These are phyloP conservation scores for Stegodyphus dumicola DNA, from an alignment of 1,140 invertebrate species.

Conservation along the genomic window DNA sequence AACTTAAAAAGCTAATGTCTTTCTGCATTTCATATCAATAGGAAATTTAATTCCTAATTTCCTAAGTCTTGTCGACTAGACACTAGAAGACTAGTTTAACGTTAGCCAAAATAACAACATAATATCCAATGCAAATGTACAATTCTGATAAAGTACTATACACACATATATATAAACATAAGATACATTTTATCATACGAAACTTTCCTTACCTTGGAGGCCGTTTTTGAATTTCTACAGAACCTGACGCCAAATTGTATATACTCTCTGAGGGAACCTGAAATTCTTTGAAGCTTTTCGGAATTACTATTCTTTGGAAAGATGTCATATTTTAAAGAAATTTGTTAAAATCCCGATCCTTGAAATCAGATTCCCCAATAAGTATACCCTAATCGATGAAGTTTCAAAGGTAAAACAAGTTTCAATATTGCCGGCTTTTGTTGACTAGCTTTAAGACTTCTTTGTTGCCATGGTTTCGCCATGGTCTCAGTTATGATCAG, in stretches of 20 bases:
- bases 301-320: constrained; percentile 13
- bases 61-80: too few relatives aligned
- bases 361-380: background rate
- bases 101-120: too few relatives aligned
- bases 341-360: background rate
- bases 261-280: constrained; percentile 40
- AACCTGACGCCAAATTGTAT: constrained; percentile 24
- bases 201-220: background rate
- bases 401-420: background rate
- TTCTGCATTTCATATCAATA: too few relatives aligned
- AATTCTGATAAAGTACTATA: too few relatives aligned
- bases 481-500: too few relatives aligned
- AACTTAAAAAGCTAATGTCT: too few relatives aligned
- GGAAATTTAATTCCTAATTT: too few relatives aligned
- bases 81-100: too few relatives aligned
- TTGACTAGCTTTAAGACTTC: background rate
- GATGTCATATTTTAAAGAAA: constrained; percentile 24
- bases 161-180: too few relatives aligned
- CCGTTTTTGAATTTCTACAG: constrained; percentile 12
- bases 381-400: background rate
- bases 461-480: background rate
- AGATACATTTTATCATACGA: too few relatives aligned
- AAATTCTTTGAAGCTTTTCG: constrained; percentile 45
- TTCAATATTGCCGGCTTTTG: background rate
- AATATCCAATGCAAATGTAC: too few relatives aligned